Base-by-base conservation (phyloP, 2,888 invertebrate genomes). In the Lysandra coridon region DNA sequence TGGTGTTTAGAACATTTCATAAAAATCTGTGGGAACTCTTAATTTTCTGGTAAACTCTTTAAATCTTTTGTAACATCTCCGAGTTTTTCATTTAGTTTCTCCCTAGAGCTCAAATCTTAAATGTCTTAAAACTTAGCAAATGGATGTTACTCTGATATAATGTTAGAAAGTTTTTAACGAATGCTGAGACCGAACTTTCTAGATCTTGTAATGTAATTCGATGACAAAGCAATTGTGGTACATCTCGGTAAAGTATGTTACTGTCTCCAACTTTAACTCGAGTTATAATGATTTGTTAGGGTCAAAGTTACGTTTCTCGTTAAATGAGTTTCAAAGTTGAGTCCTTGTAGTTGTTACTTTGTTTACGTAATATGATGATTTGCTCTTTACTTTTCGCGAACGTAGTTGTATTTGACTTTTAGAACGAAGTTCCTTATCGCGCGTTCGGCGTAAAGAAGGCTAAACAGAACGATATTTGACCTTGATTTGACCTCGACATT, bases 151-250 rank as follows among this genome's bases (percentile, higher is more conserved):
- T 69, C 33, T 69, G 69, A 69, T 37, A 69, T 69, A 69, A 69
- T 30, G 53, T 57, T 76, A 53, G 57, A 76, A 76, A 76, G 76
- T 76, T 76, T 69, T 75, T 76, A 76, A 76, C 76, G 76, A 53
- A 76, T 57, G 33, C 30, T 53, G 33, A 53, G 53, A 33, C 57
- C 4, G 12, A 49, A 75, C 76, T 76, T 57, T 76, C 76, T 76
- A 53, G 53, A 57, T 76, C 14, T 76, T 76, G 33, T 33, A 57
- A 57, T 17, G 76, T 76, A 33, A 76, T 57, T 76, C 33, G 53
- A 76, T 76, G 76, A 76, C 76, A 33, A 53, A 53, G 76, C 57
- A 76, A 57, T 75, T 75, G 53, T 57, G 23, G 23, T 1, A 44
- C 75, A 49, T 75, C 44, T n/a, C 73, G 37, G 74, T 75, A 23